A percentile compares a stretch with the other conserved stretches of the same genome.
Conservation (phyloP, 2,113 vertebrate species). For the Notiomystis cincta region DNA sequence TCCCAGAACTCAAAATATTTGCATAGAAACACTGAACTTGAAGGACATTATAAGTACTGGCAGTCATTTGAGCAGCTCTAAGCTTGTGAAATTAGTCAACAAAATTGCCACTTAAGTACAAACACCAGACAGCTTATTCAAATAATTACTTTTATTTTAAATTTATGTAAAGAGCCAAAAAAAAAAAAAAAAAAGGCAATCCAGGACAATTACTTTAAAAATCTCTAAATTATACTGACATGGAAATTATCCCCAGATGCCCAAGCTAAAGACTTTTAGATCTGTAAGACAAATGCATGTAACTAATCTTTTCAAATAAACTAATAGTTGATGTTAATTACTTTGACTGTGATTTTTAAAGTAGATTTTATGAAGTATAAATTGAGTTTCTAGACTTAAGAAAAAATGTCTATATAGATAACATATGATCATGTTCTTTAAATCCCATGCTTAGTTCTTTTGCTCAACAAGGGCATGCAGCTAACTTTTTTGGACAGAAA, state of each 20-base stretch:
- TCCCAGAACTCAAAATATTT: constrained; percentile 1
- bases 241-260: neutral
- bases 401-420: neutral
- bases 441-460: neutral
- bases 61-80: neutral
- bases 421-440: neutral
- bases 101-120: neutral
- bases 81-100: neutral
- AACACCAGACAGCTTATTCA: neutral
- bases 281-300: neutral
- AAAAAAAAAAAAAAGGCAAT: neutral
- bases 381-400: neutral
- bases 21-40: neutral
- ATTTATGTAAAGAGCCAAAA: neutral
- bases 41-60: neutral
- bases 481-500: neutral
- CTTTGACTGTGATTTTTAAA: neutral
- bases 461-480: neutral
- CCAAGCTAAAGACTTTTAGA: neutral
- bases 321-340: neutral
- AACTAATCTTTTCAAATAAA: neutral
- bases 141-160: neutral
- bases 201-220: neutral
- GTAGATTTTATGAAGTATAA: neutral
- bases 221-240: neutral